Evolutionary conservation across 2,113 vertebrate genomes (phyloP).

Genomic region (Lontra canadensis): DNA sequence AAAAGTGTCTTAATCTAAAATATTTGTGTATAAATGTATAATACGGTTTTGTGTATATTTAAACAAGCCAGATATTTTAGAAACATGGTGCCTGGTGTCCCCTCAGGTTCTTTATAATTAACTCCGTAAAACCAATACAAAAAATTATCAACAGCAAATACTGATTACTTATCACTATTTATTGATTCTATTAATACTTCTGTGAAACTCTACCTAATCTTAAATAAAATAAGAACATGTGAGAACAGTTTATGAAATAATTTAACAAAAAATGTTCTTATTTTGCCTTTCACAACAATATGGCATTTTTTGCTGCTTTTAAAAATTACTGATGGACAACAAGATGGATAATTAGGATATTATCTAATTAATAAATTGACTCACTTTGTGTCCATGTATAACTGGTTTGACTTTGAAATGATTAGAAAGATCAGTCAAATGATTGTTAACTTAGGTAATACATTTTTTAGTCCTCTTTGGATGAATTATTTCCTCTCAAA

Average conservation of each 20-base stretch:
- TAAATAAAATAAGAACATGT: neutral
- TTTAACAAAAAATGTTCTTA: neutral
- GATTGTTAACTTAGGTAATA: neutral
- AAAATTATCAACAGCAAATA: slow-evolving; percentile 62
- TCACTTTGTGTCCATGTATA: neutral
- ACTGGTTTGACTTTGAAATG: slow-evolving; percentile 19
- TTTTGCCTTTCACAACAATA: slow-evolving; percentile 1
- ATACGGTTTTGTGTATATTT: slow-evolving; percentile 30
- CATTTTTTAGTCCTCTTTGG: neutral
- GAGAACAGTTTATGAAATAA: slow-evolving; percentile 30
- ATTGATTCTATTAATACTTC: slow-evolving; percentile 54
- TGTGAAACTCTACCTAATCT: slow-evolving; percentile 5
- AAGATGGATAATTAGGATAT: neutral
- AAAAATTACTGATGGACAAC: neutral
- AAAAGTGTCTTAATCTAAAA: slow-evolving; percentile 47
- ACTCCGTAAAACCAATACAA: slow-evolving; percentile 35
- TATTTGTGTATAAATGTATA: neutral
- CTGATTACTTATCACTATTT: slow-evolving; percentile 68
- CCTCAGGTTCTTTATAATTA: slow-evolving; percentile 49
- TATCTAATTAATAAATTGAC: slow-evolving; percentile 38
- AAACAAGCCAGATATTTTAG: slow-evolving; percentile 24
- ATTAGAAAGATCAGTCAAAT: neutral
- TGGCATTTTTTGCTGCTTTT: neutral
- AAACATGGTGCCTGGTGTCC: slow-evolving; percentile 1
- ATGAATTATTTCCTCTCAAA: neutral